Base-by-base conservation (phyloP, 2,113 vertebrate species). In the Erpornis zantholeuca region DNA sequence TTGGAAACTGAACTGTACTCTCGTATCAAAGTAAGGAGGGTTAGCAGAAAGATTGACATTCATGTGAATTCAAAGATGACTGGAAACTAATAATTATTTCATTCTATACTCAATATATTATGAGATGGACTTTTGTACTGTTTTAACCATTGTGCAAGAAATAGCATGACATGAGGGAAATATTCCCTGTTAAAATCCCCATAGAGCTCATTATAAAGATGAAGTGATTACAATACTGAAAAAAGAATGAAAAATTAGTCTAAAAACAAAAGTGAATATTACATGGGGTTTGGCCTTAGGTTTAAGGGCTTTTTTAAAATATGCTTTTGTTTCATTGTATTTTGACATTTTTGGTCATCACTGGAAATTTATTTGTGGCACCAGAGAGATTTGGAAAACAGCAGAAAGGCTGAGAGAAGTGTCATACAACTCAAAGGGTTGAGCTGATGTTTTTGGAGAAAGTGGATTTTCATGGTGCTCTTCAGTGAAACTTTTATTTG, bases 141-240 rank as follows among this genome's bases (percentile, higher is more conserved):
- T 40, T 94, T 89, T 61, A 87, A 65, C 31, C 33, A 56, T 33
- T 45, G 56, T 61, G 49, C 57, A 76, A 82, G 25, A 79, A 92
- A 65, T 71, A 9, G 22, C 18, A 65, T 18, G 52, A 86, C 44
- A 60, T 63, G 47, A 76, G 23, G 65, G 63, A 92, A 88, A 82
- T 44, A 91, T 21, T 82, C 57, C 27, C 56, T 69, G 22, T 36
- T 87, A 89, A 96, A 94, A 75, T 84, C 73, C 38, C 82, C n/a
- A 14, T 2, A 65, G 86, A 92, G 44, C 77, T 94, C 80, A 84
- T 97, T 96, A 91, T 65, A 84, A 89, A 91, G 68, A 84, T 49
- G 36, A 94, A 88, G 44, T 78, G 19, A 88, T 92, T 86, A 77
- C 21, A 42, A 63, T 44, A 81, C 42, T 52, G 45, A 78, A 81